phyloP scores from a whole-genome alignment of 2,113 vertebrate genomes.

The Phalacrocorax carbo region DNA sequence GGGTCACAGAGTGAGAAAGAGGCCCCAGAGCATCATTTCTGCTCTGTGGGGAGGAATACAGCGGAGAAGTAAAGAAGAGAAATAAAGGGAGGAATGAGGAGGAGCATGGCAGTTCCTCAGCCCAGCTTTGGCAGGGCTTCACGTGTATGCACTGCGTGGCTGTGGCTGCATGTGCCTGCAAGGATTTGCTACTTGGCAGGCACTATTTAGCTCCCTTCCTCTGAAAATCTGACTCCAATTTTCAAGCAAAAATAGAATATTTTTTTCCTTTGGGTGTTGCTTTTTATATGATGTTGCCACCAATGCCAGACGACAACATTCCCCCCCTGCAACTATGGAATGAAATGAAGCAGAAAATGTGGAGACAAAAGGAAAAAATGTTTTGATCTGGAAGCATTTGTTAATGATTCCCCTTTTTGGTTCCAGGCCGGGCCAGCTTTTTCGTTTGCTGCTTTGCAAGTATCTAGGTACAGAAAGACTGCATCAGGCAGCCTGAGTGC shows the following conservation, averaged over 20 bases:
- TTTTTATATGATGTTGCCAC: background rate
- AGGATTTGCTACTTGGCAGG: background rate
- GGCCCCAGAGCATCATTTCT: background rate
- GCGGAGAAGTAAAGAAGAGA: background rate
- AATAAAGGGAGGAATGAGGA: background rate
- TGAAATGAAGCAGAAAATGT: conserved; percentile 27
- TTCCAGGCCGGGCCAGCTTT: background rate
- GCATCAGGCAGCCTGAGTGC: background rate
- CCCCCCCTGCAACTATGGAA: background rate
- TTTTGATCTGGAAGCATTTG: conserved; percentile 24
- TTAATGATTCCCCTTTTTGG: background rate
- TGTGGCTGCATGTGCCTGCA: background rate
- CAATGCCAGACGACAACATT: conserved; percentile 16
- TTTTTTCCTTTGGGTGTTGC: background rate
- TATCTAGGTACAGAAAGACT: background rate
- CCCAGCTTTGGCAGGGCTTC: conserved; percentile 1
- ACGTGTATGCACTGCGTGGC: background rate
- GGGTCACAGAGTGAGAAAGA: background rate
- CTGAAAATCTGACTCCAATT: conserved; percentile 42
- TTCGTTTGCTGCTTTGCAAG: background rate
- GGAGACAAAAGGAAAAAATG: background rate
- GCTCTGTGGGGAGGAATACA: background rate
- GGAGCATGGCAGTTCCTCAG: background rate
- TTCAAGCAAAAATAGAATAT: background rate
- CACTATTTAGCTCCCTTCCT: background rate